These are phyloP conservation scores for Caenorhabditis sinica DNA, from an alignment of 2,888 invertebrate species.

Conservation along the genomic window DNA sequence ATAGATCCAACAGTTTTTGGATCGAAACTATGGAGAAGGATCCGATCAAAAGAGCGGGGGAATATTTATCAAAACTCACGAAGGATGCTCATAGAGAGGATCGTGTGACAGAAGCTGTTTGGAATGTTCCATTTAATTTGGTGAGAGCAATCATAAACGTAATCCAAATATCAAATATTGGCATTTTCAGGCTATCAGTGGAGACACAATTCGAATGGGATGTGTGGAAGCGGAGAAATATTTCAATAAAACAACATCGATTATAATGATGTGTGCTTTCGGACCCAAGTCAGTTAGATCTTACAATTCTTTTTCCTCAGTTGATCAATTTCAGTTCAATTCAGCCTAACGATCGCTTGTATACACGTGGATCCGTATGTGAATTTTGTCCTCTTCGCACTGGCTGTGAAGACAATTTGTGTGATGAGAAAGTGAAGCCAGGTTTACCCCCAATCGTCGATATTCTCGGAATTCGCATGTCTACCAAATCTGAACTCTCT, in stretches of 20 bases:
- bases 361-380: constrained; percentile 11
- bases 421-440: constrained; percentile 23
- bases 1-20: constrained; percentile 7
- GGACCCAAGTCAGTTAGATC: constrained; percentile 25
- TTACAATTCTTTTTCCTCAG: neutral
- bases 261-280: constrained; percentile 28
- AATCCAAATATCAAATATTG: neutral
- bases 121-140: constrained; percentile 23
- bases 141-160: neutral
- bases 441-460: constrained; percentile 10
- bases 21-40: constrained; percentile 10
- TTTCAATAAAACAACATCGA: neutral
- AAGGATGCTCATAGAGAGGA: constrained; percentile 20
- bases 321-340: constrained; percentile 8
- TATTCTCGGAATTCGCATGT: constrained; percentile 25
- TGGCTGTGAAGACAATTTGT: constrained; percentile 33
- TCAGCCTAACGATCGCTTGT: neutral
- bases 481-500: constrained; percentile 5
- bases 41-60: neutral
- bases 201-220: constrained; percentile 25
- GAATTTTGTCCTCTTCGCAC: constrained; percentile 11
- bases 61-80: constrained; percentile 10
- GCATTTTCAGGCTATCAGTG: constrained; percentile 12
- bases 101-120: neutral
- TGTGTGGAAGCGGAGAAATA: neutral